These are phyloP conservation scores for Stegostoma tigrinum DNA, from an alignment of 2,113 vertebrate species.

Conservation along the genomic window DNA sequence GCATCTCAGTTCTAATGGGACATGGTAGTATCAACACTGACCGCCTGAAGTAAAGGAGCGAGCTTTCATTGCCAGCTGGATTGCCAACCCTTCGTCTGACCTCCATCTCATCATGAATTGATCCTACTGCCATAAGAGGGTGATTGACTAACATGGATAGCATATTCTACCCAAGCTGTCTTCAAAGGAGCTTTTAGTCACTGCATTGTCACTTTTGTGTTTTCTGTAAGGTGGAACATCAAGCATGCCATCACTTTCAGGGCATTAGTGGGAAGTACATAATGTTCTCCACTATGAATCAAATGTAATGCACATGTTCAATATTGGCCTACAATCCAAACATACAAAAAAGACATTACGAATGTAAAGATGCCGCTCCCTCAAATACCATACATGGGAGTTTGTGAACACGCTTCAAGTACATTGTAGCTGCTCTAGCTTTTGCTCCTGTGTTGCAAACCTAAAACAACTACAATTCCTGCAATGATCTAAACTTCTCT, in stretches of 20 bases:
- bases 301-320: conserved; percentile 12
- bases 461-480: conserved; percentile 20
- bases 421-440: conserved; percentile 32
- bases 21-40: background rate
- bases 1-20: conserved; percentile 79
- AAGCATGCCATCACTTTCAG: conserved; percentile 12
- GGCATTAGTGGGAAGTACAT: background rate
- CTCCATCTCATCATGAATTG: conserved; percentile 36
- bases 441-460: conserved; percentile 27
- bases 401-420: conserved; percentile 13
- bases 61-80: conserved; percentile 30
- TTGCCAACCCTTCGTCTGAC: conserved; percentile 32
- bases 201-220: conserved; percentile 30
- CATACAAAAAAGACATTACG: background rate
- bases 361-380: conserved; percentile 27
- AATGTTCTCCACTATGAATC: conserved; percentile 13
- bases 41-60: background rate
- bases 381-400: background rate
- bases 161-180: background rate
- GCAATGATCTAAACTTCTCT: conserved; percentile 6
- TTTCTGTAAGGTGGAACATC: conserved; percentile 20
- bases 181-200: conserved; percentile 28
- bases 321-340: conserved; percentile 13
- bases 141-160: background rate
- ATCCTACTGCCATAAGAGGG: conserved; percentile 25